Base-by-base conservation (phyloP, 1,140 invertebrate species). In the Polyergus mexicanus region DNA sequence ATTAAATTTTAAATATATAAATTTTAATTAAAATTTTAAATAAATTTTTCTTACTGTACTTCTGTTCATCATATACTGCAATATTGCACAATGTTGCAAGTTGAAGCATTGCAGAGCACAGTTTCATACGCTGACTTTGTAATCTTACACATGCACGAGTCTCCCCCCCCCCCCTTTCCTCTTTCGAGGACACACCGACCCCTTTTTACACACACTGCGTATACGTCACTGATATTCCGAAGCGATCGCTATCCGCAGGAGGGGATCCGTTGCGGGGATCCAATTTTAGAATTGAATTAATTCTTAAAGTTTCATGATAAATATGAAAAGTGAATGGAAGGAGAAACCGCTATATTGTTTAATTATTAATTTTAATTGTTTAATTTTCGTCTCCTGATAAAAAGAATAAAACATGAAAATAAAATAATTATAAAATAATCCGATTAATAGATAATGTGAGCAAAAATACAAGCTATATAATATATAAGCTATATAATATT, bases 181-280 rank as follows among this genome's bases (percentile, higher is more conserved):
- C 78, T 81, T 11, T 58, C 66, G 54, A 81, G 66, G 54, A 83
- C 65, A 38, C 35, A 32, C 47, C 54, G 54, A 25, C 38, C 68
- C 38, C 56, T 74, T 74, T 83, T 74, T 60, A 62, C 44, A 47
- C 44, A 5, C 44, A n/a, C 19, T n/a, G 51, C 22, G 25, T 44
- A 25, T 4, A 62, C 54, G 54, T 83, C 68, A 83, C 22, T 38
- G 78, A 62, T 83, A 35, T 74, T 72, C 25, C 54, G 1, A 83
- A 83, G 54, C 28, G 22, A 80, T 51, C 28, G 2, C 19, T 58
- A 47, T 58, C 47, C 62, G 8, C 8, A 28, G 25, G 25, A 1
- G 25, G 25, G 25, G 25, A 28, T 28, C 25, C 10, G 44, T 54
- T 56, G 19, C 35, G 22, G 7, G 19, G 32, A 25, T 35, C 22